Evolutionary conservation across 2,113 vertebrate species (phyloP).

Genomic region (Hyperopisus bebe): DNA sequence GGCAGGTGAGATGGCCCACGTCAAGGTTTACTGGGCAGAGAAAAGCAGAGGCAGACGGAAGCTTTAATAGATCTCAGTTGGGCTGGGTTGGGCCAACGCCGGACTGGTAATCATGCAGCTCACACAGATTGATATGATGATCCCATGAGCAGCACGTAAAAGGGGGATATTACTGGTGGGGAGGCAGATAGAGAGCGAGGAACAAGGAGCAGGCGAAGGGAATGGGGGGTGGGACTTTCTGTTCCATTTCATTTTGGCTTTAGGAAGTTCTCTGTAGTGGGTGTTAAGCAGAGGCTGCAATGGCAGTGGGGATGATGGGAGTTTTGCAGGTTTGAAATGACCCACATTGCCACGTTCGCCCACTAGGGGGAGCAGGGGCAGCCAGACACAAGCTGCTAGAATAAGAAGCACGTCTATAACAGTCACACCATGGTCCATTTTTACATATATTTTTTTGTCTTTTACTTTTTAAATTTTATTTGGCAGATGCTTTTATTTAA

Average conservation of each 20-base stretch:
- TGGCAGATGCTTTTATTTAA: background rate
- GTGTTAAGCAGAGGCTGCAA: background rate
- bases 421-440: background rate
- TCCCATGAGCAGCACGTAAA: background rate
- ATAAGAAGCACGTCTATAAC: background rate
- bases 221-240: background rate
- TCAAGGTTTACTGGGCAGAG: background rate
- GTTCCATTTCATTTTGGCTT: background rate
- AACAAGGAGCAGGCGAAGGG: background rate
- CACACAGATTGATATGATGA: slow-evolving; percentile 22
- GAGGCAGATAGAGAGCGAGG: background rate
- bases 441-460: background rate
- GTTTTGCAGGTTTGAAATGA: background rate
- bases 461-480: background rate
- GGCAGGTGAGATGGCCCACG: background rate
- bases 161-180: background rate
- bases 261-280: background rate
- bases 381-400: background rate
- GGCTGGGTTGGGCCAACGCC: background rate
- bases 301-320: background rate
- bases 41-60: background rate
- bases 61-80: background rate
- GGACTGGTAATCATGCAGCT: slow-evolving; percentile 12
- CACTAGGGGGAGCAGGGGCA: background rate
- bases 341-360: background rate